Evolutionary conservation across 2,113 vertebrate species (phyloP), one percentile per base, ranked within the genome.

Genomic region (Phoxinus phoxinus): DNA sequence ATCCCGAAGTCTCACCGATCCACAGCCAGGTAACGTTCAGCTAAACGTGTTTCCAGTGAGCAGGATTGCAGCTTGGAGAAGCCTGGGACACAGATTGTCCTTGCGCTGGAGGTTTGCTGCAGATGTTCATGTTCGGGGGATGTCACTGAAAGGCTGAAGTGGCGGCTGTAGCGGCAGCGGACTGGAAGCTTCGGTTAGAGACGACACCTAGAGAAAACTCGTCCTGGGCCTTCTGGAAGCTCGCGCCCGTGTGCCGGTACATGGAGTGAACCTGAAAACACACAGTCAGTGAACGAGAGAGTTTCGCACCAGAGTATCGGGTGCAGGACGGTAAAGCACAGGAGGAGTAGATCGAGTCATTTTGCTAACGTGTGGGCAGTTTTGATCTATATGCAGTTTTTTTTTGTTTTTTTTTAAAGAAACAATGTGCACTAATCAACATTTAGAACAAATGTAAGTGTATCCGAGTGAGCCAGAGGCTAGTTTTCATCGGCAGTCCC

Each of bases 191-290:
- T 81, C 94, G 92, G 94, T 93, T 99, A 90, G 90, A 95, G 90
- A 99, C 92, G 89, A 99, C 96, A 63, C 96, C 97, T 7, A 95
- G 94, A 82, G 97, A 98, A 87, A 99, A 98, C 92, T 99, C 98
- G 63, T 97, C 95, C 88, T 99, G 98, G 1, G 98, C 98, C 88
- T 98, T 96, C 76, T 96, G 94, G 94, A 99, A 99, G 89, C 96
- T 99, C 90, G 98, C 98, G 32, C 97, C 97, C 0, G 98, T 97
- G 81, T 95, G 93, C 32, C 98, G 96, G 84, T 99, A 99, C 86
- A 96, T 93, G 5, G 95, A 96, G 44, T 99, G 98, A 67, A 99
- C 97, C 98, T 99, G 86, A 56, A 63, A 51, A 74, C 27, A 74
- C 27, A 15, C 35, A 48, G 21, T 84, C 19, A 27, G 27, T 11